Percentiles rank a stretch among this genome's conserved stretches.
Evolutionary conservation across 2,797 vertebrate genomes (phyloP).

Genomic region (Caiman crocodilus): DNA sequence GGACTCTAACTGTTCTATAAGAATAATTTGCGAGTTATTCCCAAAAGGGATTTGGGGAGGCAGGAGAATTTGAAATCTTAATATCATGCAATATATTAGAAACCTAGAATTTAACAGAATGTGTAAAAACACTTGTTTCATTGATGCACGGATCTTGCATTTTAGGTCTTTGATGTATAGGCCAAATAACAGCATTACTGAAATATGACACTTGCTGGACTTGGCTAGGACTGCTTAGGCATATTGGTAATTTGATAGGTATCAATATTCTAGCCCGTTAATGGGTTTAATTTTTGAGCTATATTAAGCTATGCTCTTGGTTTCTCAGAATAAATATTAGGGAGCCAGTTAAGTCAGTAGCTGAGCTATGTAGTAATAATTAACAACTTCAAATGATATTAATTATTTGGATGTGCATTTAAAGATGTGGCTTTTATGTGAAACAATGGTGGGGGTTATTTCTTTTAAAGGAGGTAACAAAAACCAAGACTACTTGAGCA

Average conservation of each 20-base stretch:
- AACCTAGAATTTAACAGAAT: neutral
- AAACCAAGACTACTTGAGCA: conserved; percentile 1
- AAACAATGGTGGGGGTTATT: conserved; percentile 9
- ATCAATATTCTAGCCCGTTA: neutral
- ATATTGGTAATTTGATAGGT: conserved; percentile 18
- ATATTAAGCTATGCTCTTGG: neutral
- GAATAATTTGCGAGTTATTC: neutral
- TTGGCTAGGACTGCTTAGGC: conserved; percentile 7
- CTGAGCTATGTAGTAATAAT: conserved; percentile 39
- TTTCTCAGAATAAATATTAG: conserved; percentile 36
- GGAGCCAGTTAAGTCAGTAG: conserved; percentile 53
- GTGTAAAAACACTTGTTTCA: neutral
- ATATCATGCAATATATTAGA: neutral
- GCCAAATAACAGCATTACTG: neutral
- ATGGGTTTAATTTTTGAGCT: conserved; percentile 23
- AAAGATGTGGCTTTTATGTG: neutral
- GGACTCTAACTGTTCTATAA: neutral
- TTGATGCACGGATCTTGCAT: neutral
- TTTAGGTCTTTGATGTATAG: neutral
- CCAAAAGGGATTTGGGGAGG: neutral
- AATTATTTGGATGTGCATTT: neutral
- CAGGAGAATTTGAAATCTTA: neutral
- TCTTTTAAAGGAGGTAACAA: conserved; percentile 26
- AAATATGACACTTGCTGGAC: neutral
- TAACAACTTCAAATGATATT: conserved; percentile 27